A percentile compares a stretch with the other conserved stretches of the same genome.
These are phyloP conservation scores for Drosophila melanogaster DNA, from an alignment of 1,140 invertebrate genomes.

Conservation along the genomic window Release_6_plus_ISO1_MT NT_033779.5:10535501-10536000, in stretches of 20 bases:
- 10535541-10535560: slow-evolving; percentile 86
- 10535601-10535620: slow-evolving; percentile 86
- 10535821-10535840: slow-evolving; percentile 27
- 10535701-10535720: slow-evolving; percentile 1
- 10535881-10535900: slow-evolving; percentile 86
- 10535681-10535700: slow-evolving; percentile 8
- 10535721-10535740: neutral
- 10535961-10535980: slow-evolving; percentile 42
- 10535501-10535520: slow-evolving; percentile 85
- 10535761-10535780: slow-evolving; percentile 17
- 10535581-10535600: slow-evolving; percentile 89
- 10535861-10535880: slow-evolving; percentile 85
- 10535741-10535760: neutral
- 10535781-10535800: slow-evolving; percentile 63
- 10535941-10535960: slow-evolving; percentile 42
- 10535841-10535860: slow-evolving; percentile 53
- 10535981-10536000: slow-evolving; percentile 45
- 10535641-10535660: slow-evolving; percentile 52
- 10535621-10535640: slow-evolving; percentile 87
- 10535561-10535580: slow-evolving; percentile 86
- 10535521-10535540: slow-evolving; percentile 84
- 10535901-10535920: slow-evolving; percentile 84
- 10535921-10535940: slow-evolving; percentile 12
- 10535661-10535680: slow-evolving; percentile 5
- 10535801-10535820: slow-evolving; percentile 56